Evolutionary conservation across 2,797 vertebrate species (phyloP), one percentile per base, ranked within the genome.

Genomic region (Hydrolagus colliei): DNA sequence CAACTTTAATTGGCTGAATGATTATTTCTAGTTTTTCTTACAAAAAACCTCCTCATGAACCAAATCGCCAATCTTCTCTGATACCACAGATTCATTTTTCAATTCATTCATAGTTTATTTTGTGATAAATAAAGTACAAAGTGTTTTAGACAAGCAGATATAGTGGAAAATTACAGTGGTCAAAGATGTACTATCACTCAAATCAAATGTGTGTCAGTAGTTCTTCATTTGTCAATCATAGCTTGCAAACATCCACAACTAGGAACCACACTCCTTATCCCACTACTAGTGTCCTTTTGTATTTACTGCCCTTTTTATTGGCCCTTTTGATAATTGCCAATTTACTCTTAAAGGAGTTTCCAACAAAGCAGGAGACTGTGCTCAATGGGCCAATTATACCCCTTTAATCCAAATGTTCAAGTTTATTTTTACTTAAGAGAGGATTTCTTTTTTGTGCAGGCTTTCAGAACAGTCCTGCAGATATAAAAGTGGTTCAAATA

Each of bases 351-450:
- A 52, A 52, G 41, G 41, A 52, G 41, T 52, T 52, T 52, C 41
- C 41, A 52, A 52, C 41, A 52, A 52, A 52, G 6, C 3, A 52
- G 41, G 41, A 52, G 41, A 52, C 41, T 52, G 27, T 27, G 41
- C 41, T 52, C 41, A 52, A 52, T 52, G 41, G 41, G 6, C 41
- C 41, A 16, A 5, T 77, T 9, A 77, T 61, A n/a, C n/a, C 75
- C 75, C 18, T 77, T 77, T 77, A 61, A 77, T 59, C 75, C 61
- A 59, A 61, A n/a, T 59, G 59, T 52, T 61, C 75, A 20, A 52
- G 12, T 77, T 59, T 59, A 77, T 77, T 77, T 52, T 59, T 77
- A 77, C 18, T n/a, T 18, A 6, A 61, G 75, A 77, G 73, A 74
- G 7, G 52, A 4, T 12, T 52, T n/a, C 20, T 52, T 77, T 77